Base-by-base conservation (phyloP, 2,113 vertebrate species). In the Amia ocellicauda region DNA sequence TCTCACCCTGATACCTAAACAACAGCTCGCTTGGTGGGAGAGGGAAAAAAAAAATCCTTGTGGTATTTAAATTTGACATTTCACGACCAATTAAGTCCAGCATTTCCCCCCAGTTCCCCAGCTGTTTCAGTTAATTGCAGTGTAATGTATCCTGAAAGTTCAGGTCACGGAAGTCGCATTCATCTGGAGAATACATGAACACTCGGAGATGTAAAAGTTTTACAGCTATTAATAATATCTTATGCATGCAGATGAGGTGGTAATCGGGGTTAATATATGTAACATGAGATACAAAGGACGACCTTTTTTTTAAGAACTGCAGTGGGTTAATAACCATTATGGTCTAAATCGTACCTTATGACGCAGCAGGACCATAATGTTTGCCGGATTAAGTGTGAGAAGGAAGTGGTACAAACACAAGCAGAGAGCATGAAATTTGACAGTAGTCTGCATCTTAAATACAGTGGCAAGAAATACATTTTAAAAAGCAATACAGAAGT, bases 51-150 rank as follows among this genome's bases (percentile, higher is more conserved):
- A 69, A 47, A 50, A 68, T 57, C 65, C 49, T 60, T 47, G 52
- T 59, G 60, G 60, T 41, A 65, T 52, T 64, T 74, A 76, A 71
- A 63, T 70, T 75, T 80, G 78, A 78, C 80, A 79, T 68, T 73
- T 80, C 63, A 43, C 27, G 72, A 74, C 76, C 83, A 85, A 80
- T 87, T 82, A 83, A 70, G 70, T 71, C 67, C 52, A 51, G 69
- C 77, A 72, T 77, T 75, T 74, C 68, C 78, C 74, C 72, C 77
- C 8, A 51, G 68, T 61, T 76, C 70, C 68, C 77, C 78, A 78
- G 81, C 68, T 67, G 64, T 62, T 70, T 50, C 13, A 59, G 78
- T 79, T 86, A 83, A 83, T 84, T 76, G 62, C 74, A 62, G 73
- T 51, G 69, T 80, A 82, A 86, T 83, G 58, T 76, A 71, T 68